Evolutionary conservation across 1,140 invertebrate genomes (phyloP).

Genomic region (Chelonus insularis): DNA sequence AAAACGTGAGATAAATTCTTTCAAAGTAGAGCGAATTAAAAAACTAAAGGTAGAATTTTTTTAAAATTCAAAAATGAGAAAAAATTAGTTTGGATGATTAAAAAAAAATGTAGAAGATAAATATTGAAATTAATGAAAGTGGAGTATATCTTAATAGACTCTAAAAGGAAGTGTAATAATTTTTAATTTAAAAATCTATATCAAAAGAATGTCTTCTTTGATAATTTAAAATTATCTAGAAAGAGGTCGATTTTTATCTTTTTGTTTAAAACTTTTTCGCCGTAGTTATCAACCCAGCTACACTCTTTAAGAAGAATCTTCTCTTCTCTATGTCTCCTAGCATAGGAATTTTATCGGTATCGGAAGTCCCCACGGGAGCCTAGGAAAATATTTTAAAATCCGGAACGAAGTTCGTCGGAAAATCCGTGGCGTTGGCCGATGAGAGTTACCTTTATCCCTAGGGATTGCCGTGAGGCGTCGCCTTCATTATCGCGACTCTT

Average conservation of each 20-base stretch:
- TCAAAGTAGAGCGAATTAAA: too few relatives aligned
- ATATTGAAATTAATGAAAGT: too few relatives aligned
- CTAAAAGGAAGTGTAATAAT: too few relatives aligned
- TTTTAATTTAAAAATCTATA: neutral
- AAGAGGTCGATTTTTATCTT: neutral
- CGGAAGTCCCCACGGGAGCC: slow-evolving; percentile 14
- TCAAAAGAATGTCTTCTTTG: too few relatives aligned
- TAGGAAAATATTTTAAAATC: slow-evolving; percentile 18
- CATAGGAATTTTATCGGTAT: slow-evolving; percentile 17
- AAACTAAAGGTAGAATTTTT: too few relatives aligned
- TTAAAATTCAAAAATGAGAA: too few relatives aligned
- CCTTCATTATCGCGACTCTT: neutral
- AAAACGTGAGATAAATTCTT: too few relatives aligned
- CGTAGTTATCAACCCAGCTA: slow-evolving; percentile 15
- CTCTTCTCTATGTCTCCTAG: neutral
- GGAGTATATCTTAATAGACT: too few relatives aligned
- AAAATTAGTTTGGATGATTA: too few relatives aligned
- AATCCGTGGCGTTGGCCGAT: slow-evolving; percentile 1
- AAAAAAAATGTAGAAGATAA: too few relatives aligned
- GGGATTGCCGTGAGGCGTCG: slow-evolving; percentile 15
- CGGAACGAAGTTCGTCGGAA: slow-evolving; percentile 15
- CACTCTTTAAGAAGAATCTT: slow-evolving; percentile 8
- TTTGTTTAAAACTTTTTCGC: neutral
- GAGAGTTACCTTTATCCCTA: slow-evolving; percentile 9
- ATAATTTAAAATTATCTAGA: neutral